Conservation (phyloP, 2,797 vertebrate species). For the Clarias platycephalus region DNA sequence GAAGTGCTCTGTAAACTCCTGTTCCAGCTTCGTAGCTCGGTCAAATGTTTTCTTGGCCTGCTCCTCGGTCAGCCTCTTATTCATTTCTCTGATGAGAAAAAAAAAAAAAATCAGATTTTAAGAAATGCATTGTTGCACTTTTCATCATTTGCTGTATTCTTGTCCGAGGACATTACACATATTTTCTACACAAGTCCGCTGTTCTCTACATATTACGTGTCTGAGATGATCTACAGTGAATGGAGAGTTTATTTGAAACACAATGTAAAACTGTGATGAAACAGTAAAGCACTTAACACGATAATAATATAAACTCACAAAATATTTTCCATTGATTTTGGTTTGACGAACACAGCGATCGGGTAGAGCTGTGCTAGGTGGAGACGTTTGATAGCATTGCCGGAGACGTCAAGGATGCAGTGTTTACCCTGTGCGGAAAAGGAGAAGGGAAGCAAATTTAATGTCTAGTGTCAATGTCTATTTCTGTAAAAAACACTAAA, state of each 20-base stretch:
- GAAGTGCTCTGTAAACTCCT: slow-evolving; percentile 95
- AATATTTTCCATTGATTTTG: slow-evolving; percentile 90
- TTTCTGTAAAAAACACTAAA: neutral
- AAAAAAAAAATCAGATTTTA: neutral
- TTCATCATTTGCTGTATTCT: neutral
- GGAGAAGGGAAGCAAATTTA: neutral
- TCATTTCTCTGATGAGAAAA: slow-evolving; percentile 86
- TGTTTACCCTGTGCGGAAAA: slow-evolving; percentile 85
- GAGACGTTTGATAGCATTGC: slow-evolving; percentile 95
- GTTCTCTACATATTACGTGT: neutral
- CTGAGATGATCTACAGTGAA: neutral
- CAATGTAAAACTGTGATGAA: neutral
- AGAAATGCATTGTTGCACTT: neutral
- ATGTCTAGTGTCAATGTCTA: neutral
- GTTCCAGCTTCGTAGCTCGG: slow-evolving; percentile 91
- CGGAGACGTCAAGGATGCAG: slow-evolving; percentile 97
- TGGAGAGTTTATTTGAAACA: neutral
- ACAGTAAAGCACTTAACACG: neutral
- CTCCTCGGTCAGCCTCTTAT: slow-evolving; percentile 91
- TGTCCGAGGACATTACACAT: neutral
- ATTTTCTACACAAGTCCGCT: too few species aligned
- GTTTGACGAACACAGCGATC: slow-evolving; percentile 92
- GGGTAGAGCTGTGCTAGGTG: slow-evolving; percentile 92
- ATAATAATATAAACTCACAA: slow-evolving; percentile 78
- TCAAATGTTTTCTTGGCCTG: slow-evolving; percentile 93